These are phyloP conservation scores for Ataeniobius toweri DNA, from an alignment of 2,797 vertebrate species.

Conservation along the genomic window DNA sequence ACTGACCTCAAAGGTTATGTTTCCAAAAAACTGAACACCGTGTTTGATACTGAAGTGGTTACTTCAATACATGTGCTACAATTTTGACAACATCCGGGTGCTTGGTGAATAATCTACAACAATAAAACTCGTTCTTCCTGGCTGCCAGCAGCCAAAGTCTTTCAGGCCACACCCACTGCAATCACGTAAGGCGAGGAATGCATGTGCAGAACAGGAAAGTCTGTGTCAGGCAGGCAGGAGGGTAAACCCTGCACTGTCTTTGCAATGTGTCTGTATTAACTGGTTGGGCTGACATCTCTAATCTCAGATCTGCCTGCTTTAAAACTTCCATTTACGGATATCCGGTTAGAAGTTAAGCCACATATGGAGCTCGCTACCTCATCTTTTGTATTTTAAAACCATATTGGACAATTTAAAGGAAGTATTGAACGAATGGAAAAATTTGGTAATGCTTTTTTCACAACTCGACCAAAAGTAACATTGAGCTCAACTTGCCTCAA, in stretches of 20 bases:
- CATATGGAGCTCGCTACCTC: slow-evolving; percentile 8
- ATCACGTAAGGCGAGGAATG: slow-evolving; percentile 83
- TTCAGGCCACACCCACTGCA: slow-evolving; percentile 82
- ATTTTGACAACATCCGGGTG: slow-evolving; percentile 71
- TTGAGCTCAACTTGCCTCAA: neutral
- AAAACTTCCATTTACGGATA: slow-evolving; percentile 47
- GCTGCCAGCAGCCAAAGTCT: slow-evolving; percentile 85
- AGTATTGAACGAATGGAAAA: slow-evolving; percentile 58
- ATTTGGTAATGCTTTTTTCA: slow-evolving; percentile 79
- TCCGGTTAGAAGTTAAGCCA: slow-evolving; percentile 30
- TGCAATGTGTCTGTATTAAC: slow-evolving; percentile 68
- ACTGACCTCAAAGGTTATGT: slow-evolving; percentile 74
- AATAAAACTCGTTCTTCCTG: slow-evolving; percentile 76
- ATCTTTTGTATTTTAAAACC: slow-evolving; percentile 12
- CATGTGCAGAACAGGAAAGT: slow-evolving; percentile 84
- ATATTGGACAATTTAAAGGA: slow-evolving; percentile 26
- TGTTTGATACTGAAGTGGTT: slow-evolving; percentile 67
- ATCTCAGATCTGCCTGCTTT: slow-evolving; percentile 44
- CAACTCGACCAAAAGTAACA: slow-evolving; percentile 71
- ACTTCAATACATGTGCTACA: slow-evolving; percentile 79
- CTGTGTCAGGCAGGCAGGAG: slow-evolving; percentile 71
- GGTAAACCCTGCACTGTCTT: slow-evolving; percentile 71
- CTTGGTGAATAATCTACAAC: slow-evolving; percentile 73
- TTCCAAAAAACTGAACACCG: slow-evolving; percentile 63
- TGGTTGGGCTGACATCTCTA: slow-evolving; percentile 62